Evolutionary conservation across 2,113 vertebrate genomes (phyloP).

Genomic region (Gallinago media): DNA sequence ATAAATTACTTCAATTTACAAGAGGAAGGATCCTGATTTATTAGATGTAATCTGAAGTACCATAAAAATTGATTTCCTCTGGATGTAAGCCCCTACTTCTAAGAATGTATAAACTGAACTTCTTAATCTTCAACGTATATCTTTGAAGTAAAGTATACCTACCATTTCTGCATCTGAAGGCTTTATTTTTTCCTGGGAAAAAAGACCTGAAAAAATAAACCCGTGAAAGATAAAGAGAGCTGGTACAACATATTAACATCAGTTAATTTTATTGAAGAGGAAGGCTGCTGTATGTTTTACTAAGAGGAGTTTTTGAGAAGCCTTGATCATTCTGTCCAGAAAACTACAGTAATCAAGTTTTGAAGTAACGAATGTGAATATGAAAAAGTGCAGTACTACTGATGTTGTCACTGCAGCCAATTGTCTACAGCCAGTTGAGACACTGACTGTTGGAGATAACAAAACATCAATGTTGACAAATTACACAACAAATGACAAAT

Average conservation of each 20-base stretch:
- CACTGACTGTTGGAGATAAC: neutral
- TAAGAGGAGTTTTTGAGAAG: neutral
- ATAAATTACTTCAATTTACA: neutral
- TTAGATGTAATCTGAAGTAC: neutral
- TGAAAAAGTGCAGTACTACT: rapidly evolving
- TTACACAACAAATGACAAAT: neutral
- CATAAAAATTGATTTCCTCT: neutral
- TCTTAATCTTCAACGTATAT: neutral
- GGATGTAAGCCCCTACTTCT: rapidly evolving
- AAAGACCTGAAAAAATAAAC: neutral
- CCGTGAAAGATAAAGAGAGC: neutral
- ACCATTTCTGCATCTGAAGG: neutral
- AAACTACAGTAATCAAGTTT: neutral
- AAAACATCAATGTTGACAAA: neutral
- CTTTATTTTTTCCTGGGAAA: neutral
- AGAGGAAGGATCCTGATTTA: neutral
- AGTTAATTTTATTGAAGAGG: neutral
- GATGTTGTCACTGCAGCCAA: neutral
- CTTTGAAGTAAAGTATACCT: neutral
- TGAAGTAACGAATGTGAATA: neutral
- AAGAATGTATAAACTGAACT: neutral
- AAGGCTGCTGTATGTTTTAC: neutral
- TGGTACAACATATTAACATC: neutral
- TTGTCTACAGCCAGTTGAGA: neutral
- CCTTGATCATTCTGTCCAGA: neutral